Evolutionary conservation across 2,113 vertebrate genomes (phyloP).

Genomic region (Solenodon paradoxus): DNA sequence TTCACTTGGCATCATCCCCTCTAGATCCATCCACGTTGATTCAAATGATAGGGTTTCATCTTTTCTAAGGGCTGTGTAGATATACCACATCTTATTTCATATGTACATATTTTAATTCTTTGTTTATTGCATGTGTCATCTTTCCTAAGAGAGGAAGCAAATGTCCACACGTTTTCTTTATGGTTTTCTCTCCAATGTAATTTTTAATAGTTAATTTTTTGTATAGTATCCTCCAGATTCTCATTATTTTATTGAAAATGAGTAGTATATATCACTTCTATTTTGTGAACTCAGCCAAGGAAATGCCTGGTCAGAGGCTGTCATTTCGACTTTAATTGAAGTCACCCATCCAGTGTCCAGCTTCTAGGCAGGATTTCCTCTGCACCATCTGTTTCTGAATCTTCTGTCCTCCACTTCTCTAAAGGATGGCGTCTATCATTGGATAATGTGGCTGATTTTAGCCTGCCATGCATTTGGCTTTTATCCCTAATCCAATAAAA

Average conservation of each 20-base stretch:
- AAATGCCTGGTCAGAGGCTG: background rate
- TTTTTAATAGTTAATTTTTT: slow-evolving; percentile 4
- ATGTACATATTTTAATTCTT: background rate
- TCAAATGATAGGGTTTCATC: too few relatives aligned
- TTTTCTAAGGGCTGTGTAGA: too few relatives aligned
- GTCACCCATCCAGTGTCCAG: background rate
- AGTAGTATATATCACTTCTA: background rate
- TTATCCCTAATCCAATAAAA: background rate
- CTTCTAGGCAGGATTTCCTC: background rate
- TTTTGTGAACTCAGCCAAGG: slow-evolving; percentile 11
- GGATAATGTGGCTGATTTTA: background rate
- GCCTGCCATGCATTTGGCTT: background rate
- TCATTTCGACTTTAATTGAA: background rate
- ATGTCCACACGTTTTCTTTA: background rate
- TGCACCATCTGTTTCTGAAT: background rate
- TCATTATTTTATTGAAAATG: slow-evolving; percentile 15
- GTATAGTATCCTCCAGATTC: background rate
- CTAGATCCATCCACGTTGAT: too few relatives aligned
- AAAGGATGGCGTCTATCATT: background rate
- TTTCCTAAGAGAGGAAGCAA: background rate
- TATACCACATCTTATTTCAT: too few relatives aligned
- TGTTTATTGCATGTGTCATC: background rate
- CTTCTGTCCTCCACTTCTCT: background rate
- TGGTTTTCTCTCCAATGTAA: background rate
- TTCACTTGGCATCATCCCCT: too few relatives aligned